Percentiles rank a stretch among this genome's conserved stretches.
phyloP scores from a whole-genome alignment of 2,113 vertebrate species.

The Ophthalmolycus amberensis region DNA sequence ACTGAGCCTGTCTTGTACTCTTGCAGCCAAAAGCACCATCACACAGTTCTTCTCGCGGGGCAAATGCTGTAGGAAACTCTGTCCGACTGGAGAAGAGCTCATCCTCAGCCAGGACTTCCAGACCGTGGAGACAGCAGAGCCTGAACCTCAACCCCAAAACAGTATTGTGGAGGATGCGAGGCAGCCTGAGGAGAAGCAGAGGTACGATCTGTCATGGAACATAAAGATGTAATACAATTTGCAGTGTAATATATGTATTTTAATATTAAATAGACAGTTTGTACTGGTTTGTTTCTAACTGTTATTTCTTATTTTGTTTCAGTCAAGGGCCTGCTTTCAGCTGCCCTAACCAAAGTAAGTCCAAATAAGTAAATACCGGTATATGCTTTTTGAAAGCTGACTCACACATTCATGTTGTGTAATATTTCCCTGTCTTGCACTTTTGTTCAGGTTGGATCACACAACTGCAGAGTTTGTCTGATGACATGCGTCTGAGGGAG shows the following conservation, averaged over 20 bases:
- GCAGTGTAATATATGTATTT: background rate
- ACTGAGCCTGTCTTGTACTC: background rate
- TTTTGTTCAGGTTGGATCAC: slow-evolving; percentile 64
- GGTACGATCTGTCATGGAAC: slow-evolving; percentile 2
- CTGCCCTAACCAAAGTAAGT: slow-evolving; percentile 42
- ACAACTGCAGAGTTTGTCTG: slow-evolving; percentile 62
- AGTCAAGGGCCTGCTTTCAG: background rate
- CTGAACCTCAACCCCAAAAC: slow-evolving; percentile 6
- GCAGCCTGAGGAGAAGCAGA: background rate
- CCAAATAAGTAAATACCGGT: background rate
- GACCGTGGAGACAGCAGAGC: background rate
- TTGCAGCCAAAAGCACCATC: slow-evolving; percentile 13
- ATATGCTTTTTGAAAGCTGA: background rate
- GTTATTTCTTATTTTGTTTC: background rate
- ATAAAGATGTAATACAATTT: background rate
- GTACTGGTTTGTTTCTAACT: background rate
- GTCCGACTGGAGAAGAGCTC: slow-evolving; percentile 16
- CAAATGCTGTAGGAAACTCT: slow-evolving; percentile 50
- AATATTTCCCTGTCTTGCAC: background rate
- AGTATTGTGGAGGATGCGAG: background rate
- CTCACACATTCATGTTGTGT: background rate
- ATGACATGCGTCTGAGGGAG: slow-evolving; percentile 53
- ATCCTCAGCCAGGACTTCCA: slow-evolving; percentile 2
- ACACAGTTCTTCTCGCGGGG: background rate
- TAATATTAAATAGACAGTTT: background rate